Base-by-base conservation (phyloP, 1,140 invertebrate species). In the Arctopsyche grandis region DNA sequence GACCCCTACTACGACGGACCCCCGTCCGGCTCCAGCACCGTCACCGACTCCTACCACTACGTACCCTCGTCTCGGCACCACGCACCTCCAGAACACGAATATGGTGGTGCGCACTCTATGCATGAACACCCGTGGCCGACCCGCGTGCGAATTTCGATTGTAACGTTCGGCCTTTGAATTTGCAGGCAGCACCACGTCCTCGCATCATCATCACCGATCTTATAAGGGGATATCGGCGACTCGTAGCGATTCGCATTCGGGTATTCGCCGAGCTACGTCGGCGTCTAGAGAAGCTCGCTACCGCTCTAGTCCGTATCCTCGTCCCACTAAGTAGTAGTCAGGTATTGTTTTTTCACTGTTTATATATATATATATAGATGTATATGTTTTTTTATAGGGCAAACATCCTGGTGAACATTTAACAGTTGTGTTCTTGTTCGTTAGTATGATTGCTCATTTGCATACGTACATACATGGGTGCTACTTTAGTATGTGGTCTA, bases 271-370 rank as follows among this genome's bases (percentile, higher is more conserved):
- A 46, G 22, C 77, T 9, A 77, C 79, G 0, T 82, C 82, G 0
- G 70, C 74, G 0, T 73, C 81, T 16, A 70, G 79, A 12, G 82
- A 83, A 24, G 56, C 75, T 9, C 82, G 82, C 69, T 83, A 83
- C 70, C 77, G 82, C 26, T 82, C 79, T 66, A 82, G 81, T 77
- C 82, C 82, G 5, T 83, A 83, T 74, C 48, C 80, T 14, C 76
- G 82, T 48, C 81, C 81, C 16, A 76, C 73, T 43, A 83, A 83
- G 48, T 82, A 82, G 24, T 19, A 69, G 43, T 78, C 66, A 48
- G 19, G 48, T 78, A 38, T 63, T 76, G 44, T 56, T 21, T 46
- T 75, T 38, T 7, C 29, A 38, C 7, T 7, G 29, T 38, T 4
- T 38, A 38, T 38, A 38, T 38, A 38, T 7, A 52, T 22, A 66